These are phyloP conservation scores for Falco columbarius DNA, from an alignment of 2,797 vertebrate genomes.

Conservation along the genomic window DNA sequence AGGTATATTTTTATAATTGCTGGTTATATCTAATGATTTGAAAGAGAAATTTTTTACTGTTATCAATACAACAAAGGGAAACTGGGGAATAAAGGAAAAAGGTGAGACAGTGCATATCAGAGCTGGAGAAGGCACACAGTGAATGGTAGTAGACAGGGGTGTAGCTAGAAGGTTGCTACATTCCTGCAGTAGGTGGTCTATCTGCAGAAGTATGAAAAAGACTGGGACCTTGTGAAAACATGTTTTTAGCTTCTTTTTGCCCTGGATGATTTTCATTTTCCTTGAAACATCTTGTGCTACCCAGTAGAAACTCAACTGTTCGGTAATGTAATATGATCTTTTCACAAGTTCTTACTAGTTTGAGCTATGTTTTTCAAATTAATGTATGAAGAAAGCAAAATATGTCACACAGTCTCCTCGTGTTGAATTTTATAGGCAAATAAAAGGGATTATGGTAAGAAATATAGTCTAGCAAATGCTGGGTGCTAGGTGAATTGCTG, in stretches of 20 bases:
- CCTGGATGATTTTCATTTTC: slow-evolving; percentile 28
- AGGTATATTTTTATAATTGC: background rate
- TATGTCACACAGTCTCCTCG: background rate
- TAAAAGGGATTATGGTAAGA: background rate
- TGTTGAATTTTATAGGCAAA: background rate
- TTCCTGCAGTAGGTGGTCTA: background rate
- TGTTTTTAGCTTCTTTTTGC: background rate
- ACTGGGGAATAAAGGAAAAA: background rate
- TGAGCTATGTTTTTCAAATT: background rate
- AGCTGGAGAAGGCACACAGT: background rate
- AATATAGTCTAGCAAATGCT: background rate
- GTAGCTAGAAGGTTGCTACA: background rate
- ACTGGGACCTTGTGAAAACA: background rate
- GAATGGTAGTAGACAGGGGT: background rate
- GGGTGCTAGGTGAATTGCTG: background rate
- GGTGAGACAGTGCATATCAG: background rate
- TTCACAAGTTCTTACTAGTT: background rate
- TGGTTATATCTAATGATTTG: background rate
- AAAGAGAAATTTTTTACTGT: background rate
- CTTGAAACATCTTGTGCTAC: background rate
- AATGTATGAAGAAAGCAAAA: background rate
- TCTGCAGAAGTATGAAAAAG: background rate
- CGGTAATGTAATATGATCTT: background rate
- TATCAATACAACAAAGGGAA: background rate
- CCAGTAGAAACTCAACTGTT: background rate